Base-by-base conservation (phyloP, 2,113 vertebrate genomes). In the Rhinolophus sinicus region DNA sequence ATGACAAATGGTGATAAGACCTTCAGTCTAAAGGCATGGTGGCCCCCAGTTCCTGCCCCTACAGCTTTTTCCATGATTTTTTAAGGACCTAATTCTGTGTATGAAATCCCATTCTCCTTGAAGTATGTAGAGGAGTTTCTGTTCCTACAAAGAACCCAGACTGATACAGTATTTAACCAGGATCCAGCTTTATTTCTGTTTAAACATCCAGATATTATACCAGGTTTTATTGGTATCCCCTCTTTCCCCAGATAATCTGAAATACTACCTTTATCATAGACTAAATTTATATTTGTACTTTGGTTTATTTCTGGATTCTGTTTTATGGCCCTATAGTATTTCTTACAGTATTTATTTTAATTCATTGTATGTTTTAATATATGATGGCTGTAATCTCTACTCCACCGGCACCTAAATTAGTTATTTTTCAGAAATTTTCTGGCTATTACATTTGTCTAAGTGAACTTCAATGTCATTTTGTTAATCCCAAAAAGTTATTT, bases 361-460 rank as follows among this genome's bases (percentile, higher is more conserved):
- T 86, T 89, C 47, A n/a, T 82, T 62, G 19, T 93, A 15, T 90
- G 11, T 83, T 96, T 90, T 87, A 62, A 44, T 60, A 67, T 35
- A 3, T 69, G 38, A 8, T 87, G 14, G 35, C 22, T 35, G 7
- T 58, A 93, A 82, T 75, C 35, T 69, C 28, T 60, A 24, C 7
- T 56, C 50, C 8, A 78, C 75, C 50, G 21, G 70, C 19, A 70
- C 52, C 70, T 89, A 52, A 92, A 40, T 78, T 88, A 72, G 2
- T 75, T 28, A 62, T 64, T 94, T 86, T 87, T 64, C 67, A 81
- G 69, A 56, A 89, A 77, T 77, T 72, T 70, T 70, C 72, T 82
- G 19, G 50, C 85, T 85, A 6, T 70, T 86, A 28, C 22, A 60
- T 87, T 78, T 88, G 87, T 93, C n/a, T 13, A 69, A 78, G 44